These are phyloP conservation scores for Cardiocondyla obscurior DNA, from an alignment of 1,140 invertebrate genomes.

Conservation along the genomic window DNA sequence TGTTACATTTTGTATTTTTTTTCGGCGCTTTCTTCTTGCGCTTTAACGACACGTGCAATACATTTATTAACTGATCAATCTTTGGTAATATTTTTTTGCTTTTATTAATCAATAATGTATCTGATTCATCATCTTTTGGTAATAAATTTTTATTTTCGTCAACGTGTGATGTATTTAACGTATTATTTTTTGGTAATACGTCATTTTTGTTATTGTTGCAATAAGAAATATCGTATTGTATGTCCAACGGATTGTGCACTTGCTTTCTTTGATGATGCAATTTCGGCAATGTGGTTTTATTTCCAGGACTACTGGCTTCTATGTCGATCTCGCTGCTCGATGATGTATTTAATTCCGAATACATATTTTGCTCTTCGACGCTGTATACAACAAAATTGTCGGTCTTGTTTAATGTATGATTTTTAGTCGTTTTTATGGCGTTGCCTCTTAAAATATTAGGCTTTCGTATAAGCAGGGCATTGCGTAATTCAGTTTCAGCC, in stretches of 20 bases:
- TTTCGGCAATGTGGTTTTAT: neutral
- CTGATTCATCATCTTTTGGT: neutral
- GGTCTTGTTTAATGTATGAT: neutral
- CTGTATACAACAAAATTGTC: neutral
- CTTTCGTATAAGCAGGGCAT: slow-evolving; percentile 15
- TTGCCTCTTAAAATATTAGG: slow-evolving; percentile 65
- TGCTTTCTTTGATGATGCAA: slow-evolving; percentile 63
- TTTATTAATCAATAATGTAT: slow-evolving; percentile 34
- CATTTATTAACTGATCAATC: neutral
- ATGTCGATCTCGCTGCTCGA: neutral
- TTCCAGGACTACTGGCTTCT: neutral
- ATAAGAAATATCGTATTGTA: slow-evolving; percentile 1
- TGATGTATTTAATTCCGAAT: neutral
- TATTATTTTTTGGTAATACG: neutral
- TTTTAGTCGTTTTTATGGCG: neutral
- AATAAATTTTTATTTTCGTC: slow-evolving; percentile 7
- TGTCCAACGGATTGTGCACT: slow-evolving; percentile 21
- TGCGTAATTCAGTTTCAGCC: neutral
- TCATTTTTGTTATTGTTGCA: slow-evolving; percentile 32
- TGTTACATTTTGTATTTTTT: slow-evolving; percentile 8
- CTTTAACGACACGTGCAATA: neutral
- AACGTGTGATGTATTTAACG: neutral
- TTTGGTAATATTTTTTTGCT: neutral
- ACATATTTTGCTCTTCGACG: neutral
- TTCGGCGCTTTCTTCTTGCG: neutral